Percentiles rank a stretch among this genome's conserved stretches.
These are phyloP conservation scores for Apamea anceps DNA, from an alignment of 2,888 invertebrate species.

Conservation along the genomic window DNA sequence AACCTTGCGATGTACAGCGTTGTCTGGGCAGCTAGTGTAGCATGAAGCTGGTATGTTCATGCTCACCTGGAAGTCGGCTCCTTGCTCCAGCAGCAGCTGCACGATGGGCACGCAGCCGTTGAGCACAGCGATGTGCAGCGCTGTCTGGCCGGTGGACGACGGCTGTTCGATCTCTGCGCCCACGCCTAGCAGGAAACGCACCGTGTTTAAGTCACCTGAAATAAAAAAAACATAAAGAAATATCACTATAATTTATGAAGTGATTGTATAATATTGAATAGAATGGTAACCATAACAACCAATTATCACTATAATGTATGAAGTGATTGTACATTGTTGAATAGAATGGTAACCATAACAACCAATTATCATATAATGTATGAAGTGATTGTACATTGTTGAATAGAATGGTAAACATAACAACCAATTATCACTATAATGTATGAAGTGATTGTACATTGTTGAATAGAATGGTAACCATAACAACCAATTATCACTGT, in stretches of 20 bases:
- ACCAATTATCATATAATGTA: neutral
- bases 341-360: neutral
- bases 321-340: neutral
- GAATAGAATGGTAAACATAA: neutral
- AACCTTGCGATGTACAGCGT: slow-evolving; percentile 87
- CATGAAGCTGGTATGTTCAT: neutral
- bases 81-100: slow-evolving; percentile 85
- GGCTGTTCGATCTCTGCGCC: slow-evolving; percentile 87
- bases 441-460: neutral
- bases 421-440: neutral
- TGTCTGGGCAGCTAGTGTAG: slow-evolving; percentile 76
- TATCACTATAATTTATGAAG: neutral
- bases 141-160: slow-evolving; percentile 81
- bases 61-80: slow-evolving; percentile 81
- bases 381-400: neutral
- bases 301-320: neutral
- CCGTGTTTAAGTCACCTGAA: slow-evolving; percentile 83
- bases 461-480: neutral
- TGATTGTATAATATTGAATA: neutral
- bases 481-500: neutral
- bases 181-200: slow-evolving; percentile 81
- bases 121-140: slow-evolving; percentile 88
- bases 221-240: neutral
- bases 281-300: neutral
- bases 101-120: slow-evolving; percentile 76